phyloP scores from a whole-genome alignment of 2,113 vertebrate genomes.

The Orthonyx spaldingii region DNA sequence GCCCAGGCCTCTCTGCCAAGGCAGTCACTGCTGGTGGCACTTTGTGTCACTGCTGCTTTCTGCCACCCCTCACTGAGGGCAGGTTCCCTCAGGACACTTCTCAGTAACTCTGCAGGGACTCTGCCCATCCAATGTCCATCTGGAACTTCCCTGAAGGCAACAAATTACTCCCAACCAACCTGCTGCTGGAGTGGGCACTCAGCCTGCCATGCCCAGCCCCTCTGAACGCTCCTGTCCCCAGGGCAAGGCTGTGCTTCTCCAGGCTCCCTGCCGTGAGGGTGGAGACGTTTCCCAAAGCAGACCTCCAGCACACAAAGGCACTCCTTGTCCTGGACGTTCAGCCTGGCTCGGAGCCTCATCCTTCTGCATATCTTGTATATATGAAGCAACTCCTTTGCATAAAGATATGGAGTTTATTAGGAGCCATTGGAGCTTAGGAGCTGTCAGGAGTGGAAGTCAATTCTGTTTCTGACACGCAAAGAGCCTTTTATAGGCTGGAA shows the following conservation, averaged over 20 bases:
- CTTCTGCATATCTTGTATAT: neutral
- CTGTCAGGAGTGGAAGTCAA: constrained; percentile 26
- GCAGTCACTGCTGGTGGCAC: neutral
- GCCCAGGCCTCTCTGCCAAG: neutral
- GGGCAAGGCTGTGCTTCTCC: neutral
- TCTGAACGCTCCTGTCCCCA: neutral
- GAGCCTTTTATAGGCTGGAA: constrained; percentile 54
- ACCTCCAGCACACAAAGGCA: neutral
- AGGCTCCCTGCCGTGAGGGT: neutral
- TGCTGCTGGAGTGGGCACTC: neutral
- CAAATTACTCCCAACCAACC: neutral
- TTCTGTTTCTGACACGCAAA: constrained; percentile 37
- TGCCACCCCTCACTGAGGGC: neutral
- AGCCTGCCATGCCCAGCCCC: neutral
- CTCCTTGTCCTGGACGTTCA: neutral
- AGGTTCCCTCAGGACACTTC: neutral
- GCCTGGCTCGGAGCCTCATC: constrained; percentile 15
- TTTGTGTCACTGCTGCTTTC: neutral
- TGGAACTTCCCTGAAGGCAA: neutral
- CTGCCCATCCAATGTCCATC: neutral
- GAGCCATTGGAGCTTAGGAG: constrained; percentile 23
- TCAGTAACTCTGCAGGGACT: neutral
- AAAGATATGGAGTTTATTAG: constrained; percentile 57
- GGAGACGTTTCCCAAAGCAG: neutral
- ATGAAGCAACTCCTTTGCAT: constrained; percentile 36